Evolutionary conservation across 2,113 vertebrate genomes (phyloP), one percentile per base, ranked within the genome.

Genomic region (Galeopterus variegatus): DNA sequence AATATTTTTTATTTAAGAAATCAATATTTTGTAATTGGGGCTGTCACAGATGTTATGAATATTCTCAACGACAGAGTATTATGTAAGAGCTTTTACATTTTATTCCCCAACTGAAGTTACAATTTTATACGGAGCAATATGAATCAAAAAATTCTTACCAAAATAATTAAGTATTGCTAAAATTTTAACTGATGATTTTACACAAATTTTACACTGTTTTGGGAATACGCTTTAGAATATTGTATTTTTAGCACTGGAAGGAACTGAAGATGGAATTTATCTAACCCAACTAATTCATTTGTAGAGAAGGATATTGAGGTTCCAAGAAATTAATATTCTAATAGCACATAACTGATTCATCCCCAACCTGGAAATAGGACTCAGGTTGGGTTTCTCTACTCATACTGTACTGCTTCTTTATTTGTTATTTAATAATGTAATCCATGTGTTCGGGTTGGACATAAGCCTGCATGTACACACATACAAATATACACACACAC

Each of bases 81-180:
- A 36, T 17, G 26, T 45, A 58, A 64, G 1, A 77, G 18, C 4
- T 75, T 76, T 77, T 79, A n/a, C 17, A 81, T 54, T 87, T 73
- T 84, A 60, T 70, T 90, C 19, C 9, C 23, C 48, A 90, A 45
- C 0, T 65, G 48, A 96, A 93, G 75, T 92, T 91, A 33, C 0
- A 83, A 2, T 83, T 73, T 85, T 79, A 80, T 8, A 33, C 88
- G 4, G 56, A 94, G 12, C 5, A 72, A 15, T 67, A 70, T 77
- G 10, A 96, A 60, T 65, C 9, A 82, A 85, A 65, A 85, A 17
- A 77, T 90, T 94, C 31, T 95, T 83, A 92, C 19, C 21, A 83
- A 96, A 97, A 92, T 56, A 60, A 64, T 65, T 77, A 58, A 96
- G 86, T 92, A n/a, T 75, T 79, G 8, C 60, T 52, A 65, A 93